A percentile compares a stretch with the other conserved stretches of the same genome.
Conservation (phyloP, 2,888 invertebrate genomes). For the Leptopterna dolabrata region DNA sequence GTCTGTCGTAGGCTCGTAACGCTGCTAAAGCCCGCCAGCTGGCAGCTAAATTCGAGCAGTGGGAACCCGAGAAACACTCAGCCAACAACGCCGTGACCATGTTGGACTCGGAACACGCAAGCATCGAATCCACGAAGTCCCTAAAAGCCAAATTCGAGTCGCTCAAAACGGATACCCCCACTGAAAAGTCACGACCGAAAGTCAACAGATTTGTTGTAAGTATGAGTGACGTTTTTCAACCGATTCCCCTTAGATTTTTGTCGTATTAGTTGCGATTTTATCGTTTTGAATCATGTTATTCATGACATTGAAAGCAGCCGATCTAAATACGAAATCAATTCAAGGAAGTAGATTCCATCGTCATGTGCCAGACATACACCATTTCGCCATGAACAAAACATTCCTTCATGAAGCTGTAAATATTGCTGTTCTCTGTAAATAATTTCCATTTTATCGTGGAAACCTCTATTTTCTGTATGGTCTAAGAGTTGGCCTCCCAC, state of each 20-base stretch:
- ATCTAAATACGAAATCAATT: background rate
- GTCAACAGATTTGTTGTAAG: slow-evolving; percentile 94
- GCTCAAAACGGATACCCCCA: slow-evolving; percentile 73
- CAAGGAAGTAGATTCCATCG: background rate
- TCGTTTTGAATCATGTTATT: background rate
- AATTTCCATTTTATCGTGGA: background rate
- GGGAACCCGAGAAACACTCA: slow-evolving; percentile 75
- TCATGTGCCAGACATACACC: background rate
- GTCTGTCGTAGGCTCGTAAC: slow-evolving; percentile 51
- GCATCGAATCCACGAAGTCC: slow-evolving; percentile 85
- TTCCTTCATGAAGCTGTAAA: background rate
- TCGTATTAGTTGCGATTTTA: background rate
- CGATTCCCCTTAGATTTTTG: background rate
- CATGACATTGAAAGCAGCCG: background rate
- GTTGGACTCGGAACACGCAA: slow-evolving; percentile 70
- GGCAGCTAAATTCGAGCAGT: slow-evolving; percentile 88
- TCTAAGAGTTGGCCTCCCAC: background rate
- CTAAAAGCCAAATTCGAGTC: slow-evolving; percentile 83
- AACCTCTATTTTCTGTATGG: background rate
- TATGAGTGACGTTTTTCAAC: slow-evolving; percentile 62
- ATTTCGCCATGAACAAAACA: background rate
- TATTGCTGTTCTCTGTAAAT: background rate
- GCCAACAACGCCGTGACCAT: slow-evolving; percentile 68
- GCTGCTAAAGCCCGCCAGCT: slow-evolving; percentile 86
- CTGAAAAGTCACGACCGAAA: slow-evolving; percentile 74